Evolutionary conservation across 2,888 invertebrate species (phyloP).

Genomic region (Eudemis profundana): DNA sequence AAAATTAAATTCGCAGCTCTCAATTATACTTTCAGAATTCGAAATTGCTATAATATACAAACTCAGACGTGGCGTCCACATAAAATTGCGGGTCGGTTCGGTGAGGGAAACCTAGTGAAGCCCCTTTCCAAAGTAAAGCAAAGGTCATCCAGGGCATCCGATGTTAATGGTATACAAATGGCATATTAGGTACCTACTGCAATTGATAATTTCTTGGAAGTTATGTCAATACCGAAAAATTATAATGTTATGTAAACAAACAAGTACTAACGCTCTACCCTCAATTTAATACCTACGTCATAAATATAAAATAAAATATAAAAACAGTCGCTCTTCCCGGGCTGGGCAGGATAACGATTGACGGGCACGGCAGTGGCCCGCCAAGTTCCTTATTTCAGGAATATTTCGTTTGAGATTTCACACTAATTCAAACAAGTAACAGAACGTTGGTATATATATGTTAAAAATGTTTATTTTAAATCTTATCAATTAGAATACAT

Average conservation of each 20-base stretch:
- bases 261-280: no score
- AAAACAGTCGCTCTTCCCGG: neutral
- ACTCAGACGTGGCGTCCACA: neutral
- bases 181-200: neutral
- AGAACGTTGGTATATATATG: no score
- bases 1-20: neutral
- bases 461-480: no score
- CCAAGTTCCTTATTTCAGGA: neutral
- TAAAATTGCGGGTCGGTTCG: neutral
- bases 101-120: slow-evolving; percentile 16
- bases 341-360: slow-evolving; percentile 2
- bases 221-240: no score
- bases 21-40: neutral
- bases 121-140: slow-evolving; percentile 45
- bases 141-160: slow-evolving; percentile 37
- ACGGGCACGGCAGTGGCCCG: slow-evolving; percentile 14
- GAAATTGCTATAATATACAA: neutral
- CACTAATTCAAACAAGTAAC: no score
- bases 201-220: neutral
- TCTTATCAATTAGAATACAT: no score
- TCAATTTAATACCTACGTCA: no score
- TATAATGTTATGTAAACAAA: no score
- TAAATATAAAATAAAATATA: neutral
- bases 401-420: no score
- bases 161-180: neutral